Percentiles rank a stretch among this genome's conserved stretches.
Conservation (phyloP, 2,888 invertebrate species). For the Ypsolopha scabrella region DNA sequence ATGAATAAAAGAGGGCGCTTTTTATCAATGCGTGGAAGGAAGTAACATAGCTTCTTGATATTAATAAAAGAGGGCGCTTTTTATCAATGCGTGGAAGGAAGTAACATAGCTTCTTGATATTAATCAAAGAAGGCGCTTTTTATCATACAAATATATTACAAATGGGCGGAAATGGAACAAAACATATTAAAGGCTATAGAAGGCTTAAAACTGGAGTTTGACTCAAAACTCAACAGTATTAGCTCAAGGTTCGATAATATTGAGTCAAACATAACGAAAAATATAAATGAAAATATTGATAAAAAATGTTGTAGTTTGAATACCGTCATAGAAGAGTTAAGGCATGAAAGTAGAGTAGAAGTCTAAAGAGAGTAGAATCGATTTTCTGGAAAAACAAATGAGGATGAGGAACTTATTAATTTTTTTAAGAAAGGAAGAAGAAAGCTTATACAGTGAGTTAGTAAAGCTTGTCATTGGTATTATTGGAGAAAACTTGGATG, state of each 20-base stretch:
- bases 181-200: no score
- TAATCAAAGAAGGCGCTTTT: no score
- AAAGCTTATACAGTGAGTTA: not conserved
- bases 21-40: no score
- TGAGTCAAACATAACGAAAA: not conserved
- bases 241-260: not conserved
- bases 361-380: not conserved
- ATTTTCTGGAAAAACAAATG: not conserved
- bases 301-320: no score
- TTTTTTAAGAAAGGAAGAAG: not conserved
- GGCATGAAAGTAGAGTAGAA: not conserved
- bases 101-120: no score
- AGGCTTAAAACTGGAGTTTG: no score
- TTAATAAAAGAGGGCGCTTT: no score
- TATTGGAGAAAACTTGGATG: not conserved
- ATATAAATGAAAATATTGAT: not conserved
- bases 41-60: no score
- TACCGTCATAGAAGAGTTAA: not conserved
- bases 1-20: no score
- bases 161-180: no score
- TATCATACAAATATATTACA: no score
- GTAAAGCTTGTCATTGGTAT: not conserved
- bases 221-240: not conserved
- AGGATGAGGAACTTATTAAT: not conserved
- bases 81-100: no score